These are phyloP conservation scores for Leptatherina wallacei DNA, from an alignment of 2,797 vertebrate genomes.

Conservation along the genomic window DNA sequence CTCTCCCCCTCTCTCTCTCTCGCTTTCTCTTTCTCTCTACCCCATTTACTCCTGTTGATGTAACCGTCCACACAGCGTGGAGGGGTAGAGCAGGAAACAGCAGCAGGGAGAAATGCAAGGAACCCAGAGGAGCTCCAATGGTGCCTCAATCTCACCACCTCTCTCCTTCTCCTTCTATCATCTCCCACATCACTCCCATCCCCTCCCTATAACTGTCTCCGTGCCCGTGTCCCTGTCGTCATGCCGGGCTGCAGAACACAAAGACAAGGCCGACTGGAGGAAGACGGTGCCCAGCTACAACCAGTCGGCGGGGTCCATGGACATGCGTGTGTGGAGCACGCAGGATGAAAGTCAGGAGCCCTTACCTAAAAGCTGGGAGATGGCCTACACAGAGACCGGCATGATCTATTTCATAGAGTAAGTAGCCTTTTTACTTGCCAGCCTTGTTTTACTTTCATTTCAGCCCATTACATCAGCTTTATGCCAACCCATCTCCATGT, in stretches of 20 bases:
- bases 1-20: slow-evolving; percentile 37
- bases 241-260: slow-evolving; percentile 78
- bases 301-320: slow-evolving; percentile 90
- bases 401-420: slow-evolving; percentile 99
- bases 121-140: slow-evolving; percentile 71
- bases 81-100: slow-evolving; percentile 48
- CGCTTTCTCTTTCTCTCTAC: slow-evolving; percentile 38
- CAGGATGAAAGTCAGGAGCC: slow-evolving; percentile 93
- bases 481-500: slow-evolving; percentile 12
- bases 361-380: slow-evolving; percentile 95
- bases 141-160: slow-evolving; percentile 69
- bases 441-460: slow-evolving; percentile 33
- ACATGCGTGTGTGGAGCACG: slow-evolving; percentile 87
- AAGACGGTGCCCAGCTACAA: slow-evolving; percentile 95
- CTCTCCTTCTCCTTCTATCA: slow-evolving; percentile 72
- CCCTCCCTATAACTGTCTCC: slow-evolving; percentile 67
- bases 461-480: slow-evolving; percentile 36
- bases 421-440: slow-evolving; percentile 75
- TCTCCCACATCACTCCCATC: slow-evolving; percentile 63
- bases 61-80: slow-evolving; percentile 59
- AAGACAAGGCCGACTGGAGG: slow-evolving; percentile 91
- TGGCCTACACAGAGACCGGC: slow-evolving; percentile 97
- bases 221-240: slow-evolving; percentile 58
- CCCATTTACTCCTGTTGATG: slow-evolving; percentile 63
- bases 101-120: slow-evolving; percentile 67